Conservation (phyloP, 2,797 vertebrate genomes). For the Carduelis carduelis region DNA sequence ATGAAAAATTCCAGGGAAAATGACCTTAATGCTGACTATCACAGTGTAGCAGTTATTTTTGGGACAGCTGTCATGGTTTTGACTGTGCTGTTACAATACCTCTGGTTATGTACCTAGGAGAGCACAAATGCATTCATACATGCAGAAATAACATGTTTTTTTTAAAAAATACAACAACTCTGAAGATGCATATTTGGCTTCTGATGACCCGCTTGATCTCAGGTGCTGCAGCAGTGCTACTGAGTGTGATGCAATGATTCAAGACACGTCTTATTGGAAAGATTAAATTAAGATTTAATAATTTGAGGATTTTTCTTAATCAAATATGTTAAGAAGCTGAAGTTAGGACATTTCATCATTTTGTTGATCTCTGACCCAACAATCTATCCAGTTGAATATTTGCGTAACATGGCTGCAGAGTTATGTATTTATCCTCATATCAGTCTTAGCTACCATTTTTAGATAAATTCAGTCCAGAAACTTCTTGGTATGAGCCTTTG, state of each 20-base stretch:
- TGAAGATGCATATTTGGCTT: neutral
- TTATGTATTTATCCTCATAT: neutral
- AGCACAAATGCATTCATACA: neutral
- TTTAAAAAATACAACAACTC: neutral
- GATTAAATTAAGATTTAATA: neutral
- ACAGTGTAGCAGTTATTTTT: neutral
- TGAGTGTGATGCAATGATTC: neutral
- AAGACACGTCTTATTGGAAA: neutral
- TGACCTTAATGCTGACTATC: neutral
- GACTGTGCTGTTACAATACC: neutral
- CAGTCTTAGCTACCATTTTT: neutral
- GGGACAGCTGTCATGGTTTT: slow-evolving; percentile 5
- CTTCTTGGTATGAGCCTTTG: slow-evolving; percentile 4
- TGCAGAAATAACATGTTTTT: neutral
- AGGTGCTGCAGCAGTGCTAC: neutral
- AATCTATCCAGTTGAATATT: neutral
- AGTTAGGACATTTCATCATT: neutral
- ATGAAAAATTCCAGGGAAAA: slow-evolving; percentile 29
- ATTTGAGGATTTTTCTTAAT: accelerated
- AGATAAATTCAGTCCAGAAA: neutral
- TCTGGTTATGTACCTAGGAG: neutral
- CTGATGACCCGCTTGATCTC: neutral
- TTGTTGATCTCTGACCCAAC: neutral
- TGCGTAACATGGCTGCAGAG: neutral
- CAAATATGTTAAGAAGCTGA: neutral